A percentile compares a stretch with the other conserved stretches of the same genome.
phyloP scores from a whole-genome alignment of 2,113 vertebrate genomes.

The Oreochromis aureus region DNA sequence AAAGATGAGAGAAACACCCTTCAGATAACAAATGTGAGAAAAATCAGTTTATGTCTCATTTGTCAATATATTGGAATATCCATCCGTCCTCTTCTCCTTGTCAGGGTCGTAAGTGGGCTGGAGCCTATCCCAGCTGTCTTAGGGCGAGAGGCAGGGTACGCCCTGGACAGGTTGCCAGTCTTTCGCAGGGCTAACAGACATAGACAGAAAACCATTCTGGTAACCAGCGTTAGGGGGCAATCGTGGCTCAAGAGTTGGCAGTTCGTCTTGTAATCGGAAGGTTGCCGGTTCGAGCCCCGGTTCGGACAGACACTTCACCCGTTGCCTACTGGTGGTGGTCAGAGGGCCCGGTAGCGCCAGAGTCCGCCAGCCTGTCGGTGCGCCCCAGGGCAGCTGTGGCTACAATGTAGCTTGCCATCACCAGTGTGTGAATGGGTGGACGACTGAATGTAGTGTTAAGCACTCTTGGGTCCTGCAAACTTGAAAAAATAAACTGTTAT shows the following conservation, averaged over 20 bases:
- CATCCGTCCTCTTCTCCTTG: background rate
- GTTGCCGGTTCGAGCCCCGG: too few relatives aligned
- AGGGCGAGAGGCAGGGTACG: background rate
- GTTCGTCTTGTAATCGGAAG: too few relatives aligned
- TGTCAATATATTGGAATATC: background rate
- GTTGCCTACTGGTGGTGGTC: too few relatives aligned
- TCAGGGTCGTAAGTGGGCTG: background rate
- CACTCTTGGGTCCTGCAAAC: background rate
- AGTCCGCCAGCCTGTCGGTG: too few relatives aligned
- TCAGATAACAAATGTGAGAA: background rate
- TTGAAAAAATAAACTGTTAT: background rate
- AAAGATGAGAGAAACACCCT: rapidly evolving
- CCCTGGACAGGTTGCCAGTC: background rate
- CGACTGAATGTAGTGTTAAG: too few relatives aligned
- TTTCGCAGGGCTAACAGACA: background rate
- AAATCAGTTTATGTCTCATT: background rate
- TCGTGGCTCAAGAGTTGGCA: too few relatives aligned
- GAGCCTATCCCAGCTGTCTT: background rate
- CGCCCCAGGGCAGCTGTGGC: too few relatives aligned
- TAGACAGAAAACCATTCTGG: background rate
- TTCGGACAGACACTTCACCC: too few relatives aligned
- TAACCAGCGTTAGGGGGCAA: background rate
- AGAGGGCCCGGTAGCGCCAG: too few relatives aligned
- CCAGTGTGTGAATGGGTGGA: too few relatives aligned
- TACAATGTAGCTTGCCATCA: too few relatives aligned